phyloP scores from a whole-genome alignment of 2,113 vertebrate genomes.

The Sylvilagus bachmani region DNA sequence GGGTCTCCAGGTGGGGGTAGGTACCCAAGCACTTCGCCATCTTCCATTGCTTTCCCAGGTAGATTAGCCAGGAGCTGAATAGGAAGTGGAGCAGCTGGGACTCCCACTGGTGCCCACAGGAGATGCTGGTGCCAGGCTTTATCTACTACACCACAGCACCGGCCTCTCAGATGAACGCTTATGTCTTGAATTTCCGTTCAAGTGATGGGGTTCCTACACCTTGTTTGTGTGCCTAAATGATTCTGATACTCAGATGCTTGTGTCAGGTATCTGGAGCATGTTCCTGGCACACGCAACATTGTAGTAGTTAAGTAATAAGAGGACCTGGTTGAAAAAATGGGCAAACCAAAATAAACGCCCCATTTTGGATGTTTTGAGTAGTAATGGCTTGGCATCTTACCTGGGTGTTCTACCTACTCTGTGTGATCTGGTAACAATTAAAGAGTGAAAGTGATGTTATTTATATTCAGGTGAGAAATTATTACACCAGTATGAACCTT shows the following conservation, averaged over 20 bases:
- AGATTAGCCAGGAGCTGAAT: too few relatives aligned
- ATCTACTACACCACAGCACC: too few relatives aligned
- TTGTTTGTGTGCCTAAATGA: background rate
- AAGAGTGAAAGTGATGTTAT: background rate
- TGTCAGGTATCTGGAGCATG: background rate
- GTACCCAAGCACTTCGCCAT: too few relatives aligned
- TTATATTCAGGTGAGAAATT: constrained; percentile 21
- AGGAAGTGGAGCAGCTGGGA: too few relatives aligned
- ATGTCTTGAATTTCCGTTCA: constrained; percentile 29
- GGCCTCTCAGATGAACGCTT: too few relatives aligned
- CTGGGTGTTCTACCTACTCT: background rate
- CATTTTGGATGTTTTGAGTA: background rate
- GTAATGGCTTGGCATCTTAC: background rate
- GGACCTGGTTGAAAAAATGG: constrained; percentile 37
- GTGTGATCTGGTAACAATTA: background rate
- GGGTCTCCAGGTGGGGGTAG: too few relatives aligned
- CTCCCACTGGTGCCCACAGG: too few relatives aligned
- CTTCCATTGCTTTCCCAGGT: too few relatives aligned
- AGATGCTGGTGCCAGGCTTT: too few relatives aligned
- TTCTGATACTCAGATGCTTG: constrained; percentile 38
- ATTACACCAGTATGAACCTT: constrained; percentile 27
- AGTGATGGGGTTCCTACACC: background rate
- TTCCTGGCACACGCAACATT: background rate
- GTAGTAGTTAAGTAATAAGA: constrained; percentile 39
- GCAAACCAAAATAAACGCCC: background rate